Base-by-base conservation (phyloP, 2,888 invertebrate genomes). In the Limenitis camilla region DNA sequence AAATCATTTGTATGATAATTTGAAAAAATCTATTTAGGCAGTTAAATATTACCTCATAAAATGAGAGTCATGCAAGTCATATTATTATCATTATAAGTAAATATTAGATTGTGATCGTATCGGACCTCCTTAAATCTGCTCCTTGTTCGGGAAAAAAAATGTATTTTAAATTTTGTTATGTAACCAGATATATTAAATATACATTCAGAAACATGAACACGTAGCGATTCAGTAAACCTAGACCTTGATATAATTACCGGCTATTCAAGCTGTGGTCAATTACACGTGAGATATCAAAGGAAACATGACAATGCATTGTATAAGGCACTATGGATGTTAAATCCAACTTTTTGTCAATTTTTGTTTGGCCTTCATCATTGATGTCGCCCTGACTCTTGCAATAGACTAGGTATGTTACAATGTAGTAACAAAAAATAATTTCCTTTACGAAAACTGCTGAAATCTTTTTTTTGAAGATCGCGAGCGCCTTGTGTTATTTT, bases 211-310 rank as follows among this genome's bases (percentile, higher is more conserved):
- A 19, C 19, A 19, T 19, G 19, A 19, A 19, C 19, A 19, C 19
- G 19, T 19, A 19, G 19, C 19, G 19, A 29, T n/a, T 32, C 30
- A 36, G 29, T 8, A 4, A 42, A 53, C 45, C 45, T 31, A 53
- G 51, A 47, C 62, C 58, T 59, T 56, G 60, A 59, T 60, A 58
- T 63, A 57, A 61, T 55, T 56, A 53, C 49, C 46, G 44, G 52
- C 53, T 51, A 57, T 45, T 30, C 48, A 45, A 42, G 43, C 45
- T 31, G 28, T 49, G 43, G 41, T 32, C 48, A 61, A 65, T 62
- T 62, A 60, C 42, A 51, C 40, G 44, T 33, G 31, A 58, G 38
- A 43, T 41, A 46, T 42, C 52, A 32, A 52, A 57, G 61, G 63
- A 62, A 62, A 58, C 58, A 54, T 63, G 63, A 63, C 49, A 32